Percentiles rank a stretch among this genome's conserved stretches.
Conservation (phyloP, 2,113 vertebrate genomes). For the Elanus axillaris region DNA sequence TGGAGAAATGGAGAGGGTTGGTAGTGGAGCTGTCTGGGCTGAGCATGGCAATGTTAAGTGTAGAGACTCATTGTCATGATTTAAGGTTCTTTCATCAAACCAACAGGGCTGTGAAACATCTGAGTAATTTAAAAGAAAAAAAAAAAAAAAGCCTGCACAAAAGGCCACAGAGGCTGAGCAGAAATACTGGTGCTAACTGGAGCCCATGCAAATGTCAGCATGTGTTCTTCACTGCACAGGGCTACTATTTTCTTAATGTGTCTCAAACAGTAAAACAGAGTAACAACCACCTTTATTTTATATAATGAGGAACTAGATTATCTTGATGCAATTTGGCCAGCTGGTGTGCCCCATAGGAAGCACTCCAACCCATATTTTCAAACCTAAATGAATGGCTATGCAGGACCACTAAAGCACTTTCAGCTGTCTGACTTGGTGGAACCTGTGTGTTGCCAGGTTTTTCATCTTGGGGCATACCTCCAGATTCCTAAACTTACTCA, state of each 20-base stretch:
- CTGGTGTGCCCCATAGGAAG: neutral
- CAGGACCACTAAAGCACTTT: neutral
- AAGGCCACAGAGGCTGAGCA: neutral
- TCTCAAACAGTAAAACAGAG: neutral
- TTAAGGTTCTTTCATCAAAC: neutral
- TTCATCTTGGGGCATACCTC: neutral
- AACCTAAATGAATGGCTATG: neutral
- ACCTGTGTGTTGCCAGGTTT: neutral
- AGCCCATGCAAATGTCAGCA: neutral
- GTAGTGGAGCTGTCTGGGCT: neutral
- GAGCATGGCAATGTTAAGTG: neutral
- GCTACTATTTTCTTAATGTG: neutral
- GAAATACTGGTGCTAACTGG: neutral
- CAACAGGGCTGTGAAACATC: neutral
- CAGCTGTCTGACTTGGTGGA: neutral
- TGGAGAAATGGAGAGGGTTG: neutral
- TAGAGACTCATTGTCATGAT: neutral
- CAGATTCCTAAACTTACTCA: neutral
- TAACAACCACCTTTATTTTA: neutral
- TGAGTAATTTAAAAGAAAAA: neutral
- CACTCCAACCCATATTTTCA: neutral
- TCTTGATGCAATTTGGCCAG: neutral
- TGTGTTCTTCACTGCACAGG: neutral
- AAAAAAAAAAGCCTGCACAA: neutral
- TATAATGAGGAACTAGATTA: neutral